Percentiles rank a stretch among this genome's conserved stretches.
phyloP scores from a whole-genome alignment of 2,113 vertebrate species.

The Paraplagusia blochii region DNA sequence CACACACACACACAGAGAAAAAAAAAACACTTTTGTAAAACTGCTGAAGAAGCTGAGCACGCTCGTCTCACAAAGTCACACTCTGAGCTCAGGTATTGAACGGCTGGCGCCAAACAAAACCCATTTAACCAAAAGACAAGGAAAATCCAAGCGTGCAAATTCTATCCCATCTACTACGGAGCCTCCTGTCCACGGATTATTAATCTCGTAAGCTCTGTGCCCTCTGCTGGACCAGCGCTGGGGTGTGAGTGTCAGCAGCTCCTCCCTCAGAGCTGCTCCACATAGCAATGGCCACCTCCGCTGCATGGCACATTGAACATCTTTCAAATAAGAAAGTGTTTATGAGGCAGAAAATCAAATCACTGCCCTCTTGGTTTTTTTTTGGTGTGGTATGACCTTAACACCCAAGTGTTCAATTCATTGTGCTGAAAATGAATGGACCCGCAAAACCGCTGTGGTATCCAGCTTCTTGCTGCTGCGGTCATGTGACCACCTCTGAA shows the following conservation, averaged over 20 bases:
- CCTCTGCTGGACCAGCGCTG: constrained; percentile 42
- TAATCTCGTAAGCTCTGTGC: constrained; percentile 55
- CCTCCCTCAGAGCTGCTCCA: constrained; percentile 56
- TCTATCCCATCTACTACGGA: constrained; percentile 27
- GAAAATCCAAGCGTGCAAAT: constrained; percentile 39
- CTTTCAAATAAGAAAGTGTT: constrained; percentile 69
- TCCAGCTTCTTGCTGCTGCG: constrained; percentile 24
- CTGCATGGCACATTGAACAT: constrained; percentile 53
- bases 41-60: constrained; percentile 13
- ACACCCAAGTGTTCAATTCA: constrained; percentile 59
- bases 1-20: constrained; percentile 17
- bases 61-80: constrained; percentile 17
- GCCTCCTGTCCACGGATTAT: constrained; percentile 52
- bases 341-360: constrained; percentile 75
- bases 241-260: constrained; percentile 51
- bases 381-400: constrained; percentile 55
- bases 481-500: constrained; percentile 27
- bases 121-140: constrained; percentile 46
- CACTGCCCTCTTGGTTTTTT: constrained; percentile 59
- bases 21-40: background rate
- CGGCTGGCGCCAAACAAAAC: constrained; percentile 22
- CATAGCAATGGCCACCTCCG: constrained; percentile 59
- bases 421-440: constrained; percentile 65
- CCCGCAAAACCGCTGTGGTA: constrained; percentile 34
- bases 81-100: constrained; percentile 8